Base-by-base conservation (phyloP, 2,797 vertebrate species). In the Epinephelus malabaricus region DNA sequence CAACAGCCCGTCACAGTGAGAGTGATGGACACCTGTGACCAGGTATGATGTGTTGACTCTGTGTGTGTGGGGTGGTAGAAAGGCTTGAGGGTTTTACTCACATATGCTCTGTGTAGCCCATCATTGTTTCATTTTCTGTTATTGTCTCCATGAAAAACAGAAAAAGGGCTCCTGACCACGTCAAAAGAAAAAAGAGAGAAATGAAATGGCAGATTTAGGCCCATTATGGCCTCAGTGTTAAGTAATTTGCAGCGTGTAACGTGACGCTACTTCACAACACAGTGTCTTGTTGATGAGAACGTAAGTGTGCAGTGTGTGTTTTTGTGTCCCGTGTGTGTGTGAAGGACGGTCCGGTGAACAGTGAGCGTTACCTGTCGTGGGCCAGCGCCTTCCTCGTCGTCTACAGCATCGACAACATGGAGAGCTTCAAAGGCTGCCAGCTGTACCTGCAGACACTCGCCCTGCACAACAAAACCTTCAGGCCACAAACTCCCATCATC, bases 1-100 rank as follows among this genome's bases (percentile, higher is more conserved):
- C 97, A 97, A 79, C 97, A 97, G 86, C 93, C 94, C 0, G 92
- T 99, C 70, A 92, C 96, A 53, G 89, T 98, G 88, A 97, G 96
- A 86, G 95, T 99, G 87, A 98, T 98, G 97, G 98, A 99, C 90
- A 98, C 98, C 0, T 97, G 97, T 0, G 98, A 99, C 84, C 96
- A 92, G 96, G 97, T 98, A 94, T 58, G 47, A 5, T 53, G 21
- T 23, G 19, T 53, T 51, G n/a, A 51, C 50, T 21, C 38, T 9
- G 38, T 40, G 10, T 47, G 46, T 18, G 4, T 46, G 55, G 8
- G 17, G 9, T 19, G 30, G 14, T 25, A 46, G 18, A 9, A 59
- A 34, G 27, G 27, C 27, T 19, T 11, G 17, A 23, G 14, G 12
- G 12, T 23, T 62, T 54, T 2, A 54, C 13, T 14, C 50, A 46